A percentile compares a stretch with the other conserved stretches of the same genome.
Conservation (phyloP, 2,888 invertebrate species). For the Lochmaea capreae region DNA sequence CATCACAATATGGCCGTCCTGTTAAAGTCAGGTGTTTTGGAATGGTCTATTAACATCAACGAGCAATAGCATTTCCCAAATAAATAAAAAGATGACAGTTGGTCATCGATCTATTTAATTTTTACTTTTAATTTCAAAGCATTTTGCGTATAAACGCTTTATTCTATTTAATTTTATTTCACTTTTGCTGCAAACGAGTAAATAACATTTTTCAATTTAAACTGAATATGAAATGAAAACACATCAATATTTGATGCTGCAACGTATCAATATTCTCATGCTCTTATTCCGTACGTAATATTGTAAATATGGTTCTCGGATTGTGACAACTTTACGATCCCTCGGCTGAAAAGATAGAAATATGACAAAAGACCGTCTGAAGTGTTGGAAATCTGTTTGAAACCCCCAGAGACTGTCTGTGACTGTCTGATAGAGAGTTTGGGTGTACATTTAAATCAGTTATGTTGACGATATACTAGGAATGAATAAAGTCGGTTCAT, state of each 20-base stretch:
- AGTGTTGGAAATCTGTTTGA: not conserved
- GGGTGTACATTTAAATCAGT: not conserved
- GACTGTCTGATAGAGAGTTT: not conserved
- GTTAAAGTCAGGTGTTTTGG: too few relatives aligned
- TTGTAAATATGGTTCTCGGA: not conserved
- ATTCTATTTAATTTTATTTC: too few relatives aligned
- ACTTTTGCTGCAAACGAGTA: not conserved
- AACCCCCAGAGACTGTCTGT: not conserved
- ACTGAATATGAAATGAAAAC: not conserved
- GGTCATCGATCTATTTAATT: too few relatives aligned
- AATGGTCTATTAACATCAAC: too few relatives aligned
- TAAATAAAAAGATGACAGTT: too few relatives aligned
- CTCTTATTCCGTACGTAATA: not conserved
- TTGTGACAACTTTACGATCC: not conserved
- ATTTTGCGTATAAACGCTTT: too few relatives aligned
- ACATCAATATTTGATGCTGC: not conserved
- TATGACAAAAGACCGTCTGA: slow-evolving; percentile 8
- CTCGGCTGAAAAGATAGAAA: not conserved
- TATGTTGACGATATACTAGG: not conserved
- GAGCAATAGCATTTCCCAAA: too few relatives aligned
- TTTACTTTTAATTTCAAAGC: too few relatives aligned
- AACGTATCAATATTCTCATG: not conserved
- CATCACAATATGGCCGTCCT: too few relatives aligned
- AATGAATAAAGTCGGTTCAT: not conserved
- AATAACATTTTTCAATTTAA: not conserved